These are phyloP conservation scores for Progne subis DNA, from an alignment of 2,113 vertebrate genomes.

Conservation along the genomic window DNA sequence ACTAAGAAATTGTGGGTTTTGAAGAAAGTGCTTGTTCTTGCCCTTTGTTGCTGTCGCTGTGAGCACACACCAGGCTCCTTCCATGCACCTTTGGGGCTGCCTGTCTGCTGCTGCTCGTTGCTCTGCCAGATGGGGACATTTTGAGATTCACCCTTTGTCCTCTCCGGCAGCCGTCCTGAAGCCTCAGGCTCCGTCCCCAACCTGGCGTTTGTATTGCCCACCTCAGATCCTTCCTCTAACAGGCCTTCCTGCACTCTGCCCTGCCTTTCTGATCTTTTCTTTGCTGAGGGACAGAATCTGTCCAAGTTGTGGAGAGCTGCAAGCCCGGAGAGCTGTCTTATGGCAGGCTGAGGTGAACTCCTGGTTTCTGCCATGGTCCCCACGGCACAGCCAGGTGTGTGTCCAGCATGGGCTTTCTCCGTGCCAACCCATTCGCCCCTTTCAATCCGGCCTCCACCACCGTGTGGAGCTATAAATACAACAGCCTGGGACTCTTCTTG, in stretches of 20 bases:
- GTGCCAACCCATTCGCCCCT: rapidly evolving
- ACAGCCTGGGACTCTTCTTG: background rate
- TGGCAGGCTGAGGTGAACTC: background rate
- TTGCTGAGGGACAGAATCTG: background rate
- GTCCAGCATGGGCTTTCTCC: background rate
- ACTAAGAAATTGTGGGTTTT: background rate
- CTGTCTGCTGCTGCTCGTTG: rapidly evolving
- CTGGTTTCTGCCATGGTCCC: background rate
- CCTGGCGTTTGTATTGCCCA: rapidly evolving
- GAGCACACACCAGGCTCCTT: background rate
- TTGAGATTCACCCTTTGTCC: background rate
- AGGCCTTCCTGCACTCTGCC: rapidly evolving
- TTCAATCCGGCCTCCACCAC: background rate
- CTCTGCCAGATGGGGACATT: background rate
- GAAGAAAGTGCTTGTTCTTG: background rate
- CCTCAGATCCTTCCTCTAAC: background rate
- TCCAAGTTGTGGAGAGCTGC: background rate
- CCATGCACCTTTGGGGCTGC: background rate
- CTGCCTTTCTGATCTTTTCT: background rate
- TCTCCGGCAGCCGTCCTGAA: background rate
- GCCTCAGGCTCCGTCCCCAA: background rate
- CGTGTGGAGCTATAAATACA: background rate
- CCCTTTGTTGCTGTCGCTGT: background rate
- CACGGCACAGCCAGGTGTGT: background rate
- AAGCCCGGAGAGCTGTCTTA: background rate